Base-by-base conservation (phyloP, 1,140 invertebrate species). In the Fopius arisanus region DNA sequence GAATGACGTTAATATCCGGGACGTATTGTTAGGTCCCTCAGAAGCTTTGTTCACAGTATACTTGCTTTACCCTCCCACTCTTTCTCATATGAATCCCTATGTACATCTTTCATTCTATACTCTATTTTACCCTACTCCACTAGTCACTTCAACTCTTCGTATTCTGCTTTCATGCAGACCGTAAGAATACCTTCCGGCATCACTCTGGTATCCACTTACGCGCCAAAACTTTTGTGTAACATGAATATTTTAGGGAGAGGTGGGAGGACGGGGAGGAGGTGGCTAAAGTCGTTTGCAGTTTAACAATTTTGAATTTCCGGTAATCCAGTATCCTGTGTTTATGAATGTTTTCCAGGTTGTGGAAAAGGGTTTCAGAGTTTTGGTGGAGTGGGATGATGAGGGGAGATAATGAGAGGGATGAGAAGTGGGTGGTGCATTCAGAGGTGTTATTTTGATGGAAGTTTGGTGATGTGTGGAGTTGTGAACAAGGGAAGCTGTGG, bases 1-100 rank as follows among this genome's bases (percentile, higher is more conserved):
- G 74, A 72, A 75, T 59, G 74, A 75, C 70, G 70, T 75, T 75
- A 75, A 75, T 75, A 72, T 75, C 70, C 74, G 74, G 74, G 43
- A 72, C 51, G 70, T 65, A 75, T 75, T 75, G 74, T 75, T 72
- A 40, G 28, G 41, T 63, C 74, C 31, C 41, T 21, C 19, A 54
- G 14, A 67, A 48, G 41, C 62, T 48, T 37, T 40, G 29, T 59
- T 40, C 48, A 68, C 10, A 16, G 31, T 65, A 62, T 37, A 28
- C 59, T 16, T 16, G n/a, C 28, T 66, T 29, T 23, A 19, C 67
- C 40, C 54, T 51, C 33, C 54, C 43, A 2, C 28, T 69, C 28
- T 41, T 41, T 28, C 40, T 48, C 48, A 21, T 5, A 48, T 16
- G 16, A 29, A 9, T 16, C n/a, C n/a, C n/a, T 12, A 40, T 40